Evolutionary conservation across 2,113 vertebrate species (phyloP).

Genomic region (Mastomys coucha): DNA sequence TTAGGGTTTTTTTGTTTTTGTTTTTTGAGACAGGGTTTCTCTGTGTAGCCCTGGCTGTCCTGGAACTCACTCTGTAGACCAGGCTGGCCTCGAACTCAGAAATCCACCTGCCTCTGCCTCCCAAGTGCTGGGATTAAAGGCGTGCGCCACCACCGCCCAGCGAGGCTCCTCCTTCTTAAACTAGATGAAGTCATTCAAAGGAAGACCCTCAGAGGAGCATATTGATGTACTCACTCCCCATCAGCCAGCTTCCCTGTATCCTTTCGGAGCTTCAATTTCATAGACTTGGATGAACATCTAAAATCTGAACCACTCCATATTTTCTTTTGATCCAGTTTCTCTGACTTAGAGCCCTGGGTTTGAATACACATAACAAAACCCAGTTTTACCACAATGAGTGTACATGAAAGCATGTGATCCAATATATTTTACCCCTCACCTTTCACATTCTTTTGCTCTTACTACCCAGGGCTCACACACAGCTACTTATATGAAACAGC

Average conservation of each 20-base stretch:
- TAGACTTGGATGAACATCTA: background rate
- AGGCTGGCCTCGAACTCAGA: no score
- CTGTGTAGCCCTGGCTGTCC: no score
- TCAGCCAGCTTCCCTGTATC: background rate
- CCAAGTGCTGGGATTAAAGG: no score
- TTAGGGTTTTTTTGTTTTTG: no score
- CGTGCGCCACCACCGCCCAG: no score
- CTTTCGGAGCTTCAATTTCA: background rate
- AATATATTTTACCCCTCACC: background rate
- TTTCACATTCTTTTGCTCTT: background rate
- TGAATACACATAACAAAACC: slow-evolving; percentile 20
- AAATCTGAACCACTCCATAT: background rate
- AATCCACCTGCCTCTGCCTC: no score
- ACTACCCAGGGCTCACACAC: background rate
- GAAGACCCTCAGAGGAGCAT: background rate
- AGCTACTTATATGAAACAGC: background rate
- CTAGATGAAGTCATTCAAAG: slow-evolving; percentile 45
- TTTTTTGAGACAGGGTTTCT: no score
- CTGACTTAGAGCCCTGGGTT: slow-evolving; percentile 31
- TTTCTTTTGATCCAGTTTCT: slow-evolving; percentile 35
- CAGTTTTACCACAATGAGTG: background rate
- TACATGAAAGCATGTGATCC: background rate
- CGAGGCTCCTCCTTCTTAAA: slow-evolving; percentile 43
- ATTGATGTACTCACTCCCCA: background rate
- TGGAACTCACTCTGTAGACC: no score